These are phyloP conservation scores for Epizoanthus rinbou DNA, from an alignment of 92 coral and sea anemone genomes.

Conservation along the genomic window DNA sequence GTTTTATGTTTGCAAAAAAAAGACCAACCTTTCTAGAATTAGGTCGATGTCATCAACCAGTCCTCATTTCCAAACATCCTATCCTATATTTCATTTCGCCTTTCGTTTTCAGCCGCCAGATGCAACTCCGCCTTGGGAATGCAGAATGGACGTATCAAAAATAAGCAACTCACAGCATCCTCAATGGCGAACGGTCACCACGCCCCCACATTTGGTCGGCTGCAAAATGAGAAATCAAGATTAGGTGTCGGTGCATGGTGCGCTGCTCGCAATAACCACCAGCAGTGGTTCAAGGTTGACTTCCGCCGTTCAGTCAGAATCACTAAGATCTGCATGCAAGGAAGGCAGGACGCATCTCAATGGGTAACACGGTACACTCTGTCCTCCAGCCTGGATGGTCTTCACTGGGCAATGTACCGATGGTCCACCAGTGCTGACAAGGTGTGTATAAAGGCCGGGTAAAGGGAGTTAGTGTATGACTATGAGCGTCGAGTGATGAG, in stretches of 20 bases:
- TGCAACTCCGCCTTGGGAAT: constrained; percentile 35
- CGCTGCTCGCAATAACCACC: constrained; percentile 38
- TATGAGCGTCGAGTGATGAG: neutral
- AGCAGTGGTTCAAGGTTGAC: constrained; percentile 48
- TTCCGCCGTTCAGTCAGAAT: constrained; percentile 33
- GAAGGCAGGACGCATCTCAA: constrained; percentile 28
- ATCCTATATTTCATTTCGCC: neutral
- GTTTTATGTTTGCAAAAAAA: too few species aligned
- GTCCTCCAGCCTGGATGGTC: constrained; percentile 49
- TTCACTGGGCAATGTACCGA: constrained; percentile 46
- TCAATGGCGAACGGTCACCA: constrained; percentile 10
- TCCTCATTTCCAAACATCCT: neutral
- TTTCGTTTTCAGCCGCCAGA: constrained; percentile 14
- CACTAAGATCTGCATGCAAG: constrained; percentile 49
- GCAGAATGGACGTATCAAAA: constrained; percentile 27
- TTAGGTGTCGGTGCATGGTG: constrained; percentile 50
- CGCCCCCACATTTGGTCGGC: constrained; percentile 18
- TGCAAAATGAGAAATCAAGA: constrained; percentile 15
- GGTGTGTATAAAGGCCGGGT: constrained; percentile 27
- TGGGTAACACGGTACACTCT: constrained; percentile 45
- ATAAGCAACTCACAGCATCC: constrained; percentile 32
- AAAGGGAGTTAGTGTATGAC: neutral
- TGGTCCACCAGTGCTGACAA: constrained; percentile 29
- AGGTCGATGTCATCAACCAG: too few species aligned
- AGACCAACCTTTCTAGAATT: too few species aligned